Percentiles rank a stretch among this genome's conserved stretches.
These are phyloP conservation scores for Pseudoatta argentina DNA, from an alignment of 1,140 invertebrate species.

Conservation along the genomic window DNA sequence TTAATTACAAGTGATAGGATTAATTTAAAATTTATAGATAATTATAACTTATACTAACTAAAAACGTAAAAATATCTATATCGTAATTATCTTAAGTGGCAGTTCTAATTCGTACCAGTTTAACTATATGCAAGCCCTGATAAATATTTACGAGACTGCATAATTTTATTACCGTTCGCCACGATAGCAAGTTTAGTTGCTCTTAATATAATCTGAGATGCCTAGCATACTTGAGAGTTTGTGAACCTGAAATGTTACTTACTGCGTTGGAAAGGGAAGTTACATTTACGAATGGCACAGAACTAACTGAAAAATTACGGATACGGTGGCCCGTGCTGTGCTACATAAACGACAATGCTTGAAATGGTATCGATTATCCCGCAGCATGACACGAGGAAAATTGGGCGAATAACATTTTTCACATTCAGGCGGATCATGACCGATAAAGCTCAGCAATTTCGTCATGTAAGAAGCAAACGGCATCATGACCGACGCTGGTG, in stretches of 20 bases:
- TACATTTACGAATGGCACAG: not conserved
- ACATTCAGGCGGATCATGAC: slow-evolving; percentile 47
- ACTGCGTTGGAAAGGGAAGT: not conserved
- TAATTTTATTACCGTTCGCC: slow-evolving; percentile 20
- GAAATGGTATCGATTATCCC: slow-evolving; percentile 41
- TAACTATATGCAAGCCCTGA: slow-evolving; percentile 19
- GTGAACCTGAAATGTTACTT: slow-evolving; percentile 6
- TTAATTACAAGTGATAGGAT: not conserved
- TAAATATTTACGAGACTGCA: slow-evolving; percentile 34
- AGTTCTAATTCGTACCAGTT: not conserved
- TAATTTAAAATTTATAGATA: not conserved
- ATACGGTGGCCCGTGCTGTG: not conserved
- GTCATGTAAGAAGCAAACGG: not conserved
- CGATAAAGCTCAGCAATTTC: slow-evolving; percentile 58
- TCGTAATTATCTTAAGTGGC: not conserved
- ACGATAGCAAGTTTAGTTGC: slow-evolving; percentile 8
- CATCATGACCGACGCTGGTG: not conserved
- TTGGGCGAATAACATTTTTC: slow-evolving; percentile 49
- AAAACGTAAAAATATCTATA: not conserved
- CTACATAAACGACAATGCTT: slow-evolving; percentile 1
- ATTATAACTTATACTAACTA: not conserved
- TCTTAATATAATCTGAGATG: slow-evolving; percentile 44
- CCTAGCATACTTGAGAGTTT: slow-evolving; percentile 16
- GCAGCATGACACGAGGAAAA: not conserved
- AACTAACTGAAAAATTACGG: not conserved